Percentiles rank a stretch among this genome's conserved stretches.
These are phyloP conservation scores for Drosophila longiperda DNA, from an alignment of 2,888 invertebrate species.

Conservation along the genomic window DNA sequence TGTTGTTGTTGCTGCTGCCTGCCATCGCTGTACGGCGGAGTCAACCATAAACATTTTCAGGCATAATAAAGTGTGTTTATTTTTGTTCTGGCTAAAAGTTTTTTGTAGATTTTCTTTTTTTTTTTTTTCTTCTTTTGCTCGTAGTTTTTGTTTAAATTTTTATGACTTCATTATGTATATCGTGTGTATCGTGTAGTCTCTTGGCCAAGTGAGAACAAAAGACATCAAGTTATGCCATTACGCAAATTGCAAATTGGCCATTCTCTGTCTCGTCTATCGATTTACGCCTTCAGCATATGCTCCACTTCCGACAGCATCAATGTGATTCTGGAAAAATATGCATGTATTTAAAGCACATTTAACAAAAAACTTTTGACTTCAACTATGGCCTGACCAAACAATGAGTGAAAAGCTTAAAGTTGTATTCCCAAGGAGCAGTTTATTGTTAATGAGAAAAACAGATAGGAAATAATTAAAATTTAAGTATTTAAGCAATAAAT, in stretches of 20 bases:
- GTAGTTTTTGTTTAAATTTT: slow-evolving; percentile 67
- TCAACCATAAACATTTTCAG: slow-evolving; percentile 71
- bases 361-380: slow-evolving; percentile 18
- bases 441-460: not conserved
- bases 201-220: slow-evolving; percentile 21
- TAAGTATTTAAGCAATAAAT: not conserved
- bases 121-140: slow-evolving; percentile 7
- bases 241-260: slow-evolving; percentile 70
- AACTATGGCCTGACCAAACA: not conserved
- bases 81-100: slow-evolving; percentile 64
- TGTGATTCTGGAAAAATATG: slow-evolving; percentile 53
- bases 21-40: slow-evolving; percentile 26
- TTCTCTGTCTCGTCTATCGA: slow-evolving; percentile 59
- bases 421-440: not conserved
- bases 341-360: slow-evolving; percentile 34
- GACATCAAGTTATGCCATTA: slow-evolving; percentile 55
- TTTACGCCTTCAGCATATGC: slow-evolving; percentile 51
- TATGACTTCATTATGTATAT: slow-evolving; percentile 70
- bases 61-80: slow-evolving; percentile 74
- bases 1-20: slow-evolving; percentile 41
- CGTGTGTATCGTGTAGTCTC: slow-evolving; percentile 16
- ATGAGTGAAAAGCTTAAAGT: not conserved
- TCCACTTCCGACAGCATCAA: slow-evolving; percentile 16
- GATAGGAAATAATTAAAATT: not conserved
- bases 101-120: slow-evolving; percentile 41